phyloP scores from a whole-genome alignment of 2,113 vertebrate species.

The Ciconia stormi region DNA sequence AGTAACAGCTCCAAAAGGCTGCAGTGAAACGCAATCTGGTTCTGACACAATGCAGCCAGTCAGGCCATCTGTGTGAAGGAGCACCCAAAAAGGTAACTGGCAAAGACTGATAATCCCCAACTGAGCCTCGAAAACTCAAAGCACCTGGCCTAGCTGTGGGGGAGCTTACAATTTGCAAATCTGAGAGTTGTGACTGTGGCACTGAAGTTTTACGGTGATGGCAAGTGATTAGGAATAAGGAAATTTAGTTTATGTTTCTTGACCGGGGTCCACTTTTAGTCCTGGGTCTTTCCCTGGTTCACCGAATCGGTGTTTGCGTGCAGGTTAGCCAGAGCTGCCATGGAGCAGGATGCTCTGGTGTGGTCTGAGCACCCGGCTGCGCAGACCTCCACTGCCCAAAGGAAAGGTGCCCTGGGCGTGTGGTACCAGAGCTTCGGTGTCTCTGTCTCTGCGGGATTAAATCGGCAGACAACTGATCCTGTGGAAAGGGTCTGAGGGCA shows the following conservation, averaged over 20 bases:
- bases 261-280: not conserved
- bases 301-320: accelerated
- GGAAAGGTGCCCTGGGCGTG: accelerated
- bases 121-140: not conserved
- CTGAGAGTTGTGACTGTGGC: not conserved
- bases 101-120: not conserved
- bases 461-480: not conserved
- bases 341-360: not conserved
- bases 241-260: not conserved
- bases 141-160: not conserved
- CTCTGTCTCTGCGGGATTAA: not conserved
- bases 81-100: slow-evolving; percentile 16
- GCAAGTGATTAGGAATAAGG: not conserved
- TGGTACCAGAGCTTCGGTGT: not conserved
- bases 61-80: not conserved
- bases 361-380: not conserved
- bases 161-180: not conserved
- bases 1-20: slow-evolving; percentile 17
- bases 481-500: not conserved
- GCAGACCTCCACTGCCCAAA: not conserved
- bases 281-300: not conserved
- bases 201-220: not conserved
- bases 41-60: not conserved
- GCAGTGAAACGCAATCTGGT: slow-evolving; percentile 5
- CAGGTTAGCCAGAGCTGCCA: not conserved